Evolutionary conservation across 2,797 vertebrate genomes (phyloP), one percentile per base, ranked within the genome.

Genomic region (Percopsis omiscomaycus): DNA sequence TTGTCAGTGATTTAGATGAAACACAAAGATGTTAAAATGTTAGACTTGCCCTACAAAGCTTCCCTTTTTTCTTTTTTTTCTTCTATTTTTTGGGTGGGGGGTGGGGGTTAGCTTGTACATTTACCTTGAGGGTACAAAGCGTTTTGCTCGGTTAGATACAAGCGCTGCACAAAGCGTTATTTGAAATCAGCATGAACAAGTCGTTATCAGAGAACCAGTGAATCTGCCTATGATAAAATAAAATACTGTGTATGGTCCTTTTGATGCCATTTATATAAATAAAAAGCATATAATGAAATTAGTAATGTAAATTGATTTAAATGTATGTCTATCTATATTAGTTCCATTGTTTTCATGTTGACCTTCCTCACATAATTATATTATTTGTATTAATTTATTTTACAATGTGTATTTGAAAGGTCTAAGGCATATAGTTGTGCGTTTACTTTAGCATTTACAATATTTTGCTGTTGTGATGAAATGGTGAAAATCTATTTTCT

Each of bases 1-100:
- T 92, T 95, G 91, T 92, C 91, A 89, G 86, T 93, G 83, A 92
- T 94, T 93, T 86, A 92, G 89, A 90, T 90, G 88, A 93, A 89
- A 91, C 88, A 87, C 82, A 86, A 82, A 89, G 82, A 92, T 91
- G 89, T 89, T 91, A 90, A 90, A 92, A 88, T 92, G 81, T 87
- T 91, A 86, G 78, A 89, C 88, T 90, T 85, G 69, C 84, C 83
- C 81, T 85, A 88, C 81, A 87, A 90, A 88, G 88, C 85, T 69
- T 80, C 73, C 61, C 63, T 73, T 53, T 70, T 74, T 75, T 74
- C 61, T 73, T 57, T 56, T 55, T n/a, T 66, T 53, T 75, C 63
- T 80, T 69, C 62, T 71, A 58, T 48, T 50, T 46, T 16, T 46
- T 42, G 69, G 52, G 75, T 78, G 76, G 5, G 32, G 32, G 32